Evolutionary conservation across 1,140 invertebrate genomes (phyloP), one percentile per base, ranked within the genome.

Genomic region (Lordiphosa stackelbergi): DNA sequence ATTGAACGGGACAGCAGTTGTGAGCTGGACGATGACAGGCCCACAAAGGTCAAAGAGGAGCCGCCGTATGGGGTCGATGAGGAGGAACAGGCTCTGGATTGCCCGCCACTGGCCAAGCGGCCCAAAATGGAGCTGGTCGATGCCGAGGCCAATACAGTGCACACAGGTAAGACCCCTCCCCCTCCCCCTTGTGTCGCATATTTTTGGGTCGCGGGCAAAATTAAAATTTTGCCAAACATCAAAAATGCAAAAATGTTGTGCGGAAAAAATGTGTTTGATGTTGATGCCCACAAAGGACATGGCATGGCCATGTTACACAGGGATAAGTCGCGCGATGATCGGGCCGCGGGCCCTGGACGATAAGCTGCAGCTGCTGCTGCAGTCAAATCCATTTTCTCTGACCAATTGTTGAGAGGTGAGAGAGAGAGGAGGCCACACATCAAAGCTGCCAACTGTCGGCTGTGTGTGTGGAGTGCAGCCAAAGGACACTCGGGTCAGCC

Each of bases 121-220:
- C 92, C 91, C 22, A 92, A 94, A 86, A 94, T 93, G 34, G 93
- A 94, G 87, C 92, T 94, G 10, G 94, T 92, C 40, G 95, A 96
- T 86, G 94, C 94, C 36, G 94, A 95, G 88, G 94, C 94, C 28
- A 96, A 96, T 86, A 96, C 95, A 54, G 93, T 94, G 85, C 93
- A 95, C 88, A 95, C 94, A 88, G 95, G 95, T 96, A 89, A 94
- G 93, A 51, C 28, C 16, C 8, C 13, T 6, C 6, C 12, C 22
- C 1, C 10, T 8, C 38, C 13, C 5, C 16, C 13, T 12, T 12
- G 46, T 41, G 36, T 5, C 45, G 49, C 57, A 69, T 77, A 65
- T 69, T 78, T 74, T 53, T 52, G 42, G 52, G 22, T 19, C 52
- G 52, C n/a, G n/a, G 40, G 55, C 60, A 57, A 74, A 68, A 71